A percentile compares a stretch with the other conserved stretches of the same genome.
phyloP scores from a whole-genome alignment of 64 coral and sea anemone genomes.

The Dendronephthya gigantea region DNA sequence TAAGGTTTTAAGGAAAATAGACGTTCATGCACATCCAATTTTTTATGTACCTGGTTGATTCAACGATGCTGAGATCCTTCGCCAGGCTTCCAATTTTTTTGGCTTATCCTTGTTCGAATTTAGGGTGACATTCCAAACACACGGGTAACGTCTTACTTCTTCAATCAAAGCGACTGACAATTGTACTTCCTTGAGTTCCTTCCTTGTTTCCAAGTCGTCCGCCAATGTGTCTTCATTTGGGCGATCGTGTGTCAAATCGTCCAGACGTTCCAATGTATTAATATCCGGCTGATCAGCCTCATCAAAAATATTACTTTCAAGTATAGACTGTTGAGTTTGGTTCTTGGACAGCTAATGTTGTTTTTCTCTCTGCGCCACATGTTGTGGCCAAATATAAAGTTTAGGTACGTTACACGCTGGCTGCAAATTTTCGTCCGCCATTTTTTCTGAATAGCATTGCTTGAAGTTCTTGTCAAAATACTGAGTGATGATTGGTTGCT shows the following conservation, averaged over 20 bases:
- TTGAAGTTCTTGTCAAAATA: not conserved
- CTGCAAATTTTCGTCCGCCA: not conserved
- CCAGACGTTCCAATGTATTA: not conserved
- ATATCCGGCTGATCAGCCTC: not conserved
- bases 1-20: not conserved
- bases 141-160: not conserved
- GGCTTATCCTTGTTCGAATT: not conserved
- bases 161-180: not conserved
- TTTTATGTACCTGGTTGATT: slow-evolving; percentile 5
- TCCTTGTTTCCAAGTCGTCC: not conserved
- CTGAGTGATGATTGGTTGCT: not conserved
- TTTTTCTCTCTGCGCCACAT: not conserved
- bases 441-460: not conserved
- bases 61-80: not conserved
- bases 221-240: not conserved
- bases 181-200: not conserved
- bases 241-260: no score
- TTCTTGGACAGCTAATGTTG: not conserved
- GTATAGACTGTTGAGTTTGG: not conserved
- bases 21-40: no score
- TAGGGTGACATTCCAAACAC: not conserved
- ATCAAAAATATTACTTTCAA: not conserved
- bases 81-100: not conserved
- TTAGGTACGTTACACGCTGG: not conserved
- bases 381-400: not conserved